Base-by-base conservation (phyloP, 2,888 invertebrate genomes). In the Cyclophora albipunctata region DNA sequence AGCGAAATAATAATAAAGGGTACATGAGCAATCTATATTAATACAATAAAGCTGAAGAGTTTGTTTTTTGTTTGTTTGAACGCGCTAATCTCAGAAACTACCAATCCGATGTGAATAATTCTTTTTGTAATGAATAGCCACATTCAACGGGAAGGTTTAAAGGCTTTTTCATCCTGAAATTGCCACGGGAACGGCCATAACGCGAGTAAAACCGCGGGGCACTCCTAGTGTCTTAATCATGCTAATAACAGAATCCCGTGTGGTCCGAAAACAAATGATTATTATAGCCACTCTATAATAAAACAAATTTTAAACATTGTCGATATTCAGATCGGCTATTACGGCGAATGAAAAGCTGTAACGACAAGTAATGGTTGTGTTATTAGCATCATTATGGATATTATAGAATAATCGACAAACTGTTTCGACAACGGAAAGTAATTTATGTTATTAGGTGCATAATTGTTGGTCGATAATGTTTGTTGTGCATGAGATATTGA, bases 311-410 rank as follows among this genome's bases (percentile, higher is more conserved):
- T 69, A 70, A 74, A 77, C 71, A 81, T 78, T 77, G 81, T 75
- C 78, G 78, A 78, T 76, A 81, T 80, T 84, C 74, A 83, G 75
- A 76, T 73, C 80, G 73, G 72, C 78, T 73, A 85, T 87, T 85
- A 85, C 71, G 70, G 56, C 62, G 66, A 76, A 74, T 72, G 71
- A 73, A 77, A 71, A 73, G 72, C 67, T 75, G 71, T 75, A 81
- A 76, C 81, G 73, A 78, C 81, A 67, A 66, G 76, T 86, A 86
- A 88, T 86, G 71, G 73, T 61, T 71, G 71, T 77, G 75, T 85
- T 81, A 85, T 81, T 76, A 82, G 73, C 68, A 73, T 78, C 78
- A 83, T 78, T 73, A 78, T 64, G 64, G 64, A 63, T 67, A 78
- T 81, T 81, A 83, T 64, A 73, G 71, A 75, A 75, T 5, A 73